These are phyloP conservation scores for Origma solitaria DNA, from an alignment of 2,113 vertebrate species.

Conservation along the genomic window DNA sequence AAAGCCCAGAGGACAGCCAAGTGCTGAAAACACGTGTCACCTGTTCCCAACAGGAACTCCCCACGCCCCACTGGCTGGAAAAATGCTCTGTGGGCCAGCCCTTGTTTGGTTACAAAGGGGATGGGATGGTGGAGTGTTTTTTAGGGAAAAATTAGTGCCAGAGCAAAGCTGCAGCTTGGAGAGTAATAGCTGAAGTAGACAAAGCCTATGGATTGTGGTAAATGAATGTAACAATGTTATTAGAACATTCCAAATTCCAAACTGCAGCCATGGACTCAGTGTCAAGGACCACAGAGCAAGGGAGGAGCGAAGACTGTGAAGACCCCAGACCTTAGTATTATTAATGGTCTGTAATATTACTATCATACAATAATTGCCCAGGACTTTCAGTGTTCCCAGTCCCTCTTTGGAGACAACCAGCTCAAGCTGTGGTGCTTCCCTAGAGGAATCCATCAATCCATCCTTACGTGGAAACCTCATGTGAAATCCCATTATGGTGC, in stretches of 20 bases:
- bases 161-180: background rate
- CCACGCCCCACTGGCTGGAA: rapidly evolving
- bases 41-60: background rate
- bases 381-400: background rate
- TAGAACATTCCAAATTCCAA: background rate
- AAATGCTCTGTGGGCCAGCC: rapidly evolving
- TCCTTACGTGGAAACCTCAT: rapidly evolving
- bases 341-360: background rate
- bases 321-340: background rate
- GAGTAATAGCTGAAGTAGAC: background rate
- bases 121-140: rapidly evolving
- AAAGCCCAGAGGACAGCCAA: background rate
- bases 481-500: rapidly evolving
- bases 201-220: background rate
- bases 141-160: background rate
- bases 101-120: background rate
- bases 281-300: background rate
- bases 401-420: background rate
- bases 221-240: background rate
- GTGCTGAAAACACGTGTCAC: rapidly evolving
- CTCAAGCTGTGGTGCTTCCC: background rate
- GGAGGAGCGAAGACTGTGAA: background rate
- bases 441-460: background rate
- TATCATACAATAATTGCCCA: background rate
- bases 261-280: background rate